phyloP scores from a whole-genome alignment of 2,113 vertebrate species.

The Hyperoodon ampullatus region DNA sequence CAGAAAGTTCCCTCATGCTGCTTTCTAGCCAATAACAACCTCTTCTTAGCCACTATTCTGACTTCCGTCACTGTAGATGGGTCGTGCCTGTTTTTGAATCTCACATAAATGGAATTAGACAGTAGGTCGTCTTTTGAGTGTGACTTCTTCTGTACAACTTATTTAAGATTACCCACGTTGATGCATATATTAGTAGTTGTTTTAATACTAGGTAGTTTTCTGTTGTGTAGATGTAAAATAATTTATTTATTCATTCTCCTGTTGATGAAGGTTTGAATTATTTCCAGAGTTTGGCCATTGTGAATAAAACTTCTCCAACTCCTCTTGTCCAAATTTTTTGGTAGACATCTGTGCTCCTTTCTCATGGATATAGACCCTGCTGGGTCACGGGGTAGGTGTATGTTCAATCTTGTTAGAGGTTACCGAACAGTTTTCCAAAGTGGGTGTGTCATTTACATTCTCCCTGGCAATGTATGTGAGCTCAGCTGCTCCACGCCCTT shows the following conservation, averaged over 20 bases:
- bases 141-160: background rate
- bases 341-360: background rate
- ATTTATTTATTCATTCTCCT: background rate
- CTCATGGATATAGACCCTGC: background rate
- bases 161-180: background rate
- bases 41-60: background rate
- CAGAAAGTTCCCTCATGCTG: background rate
- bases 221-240: background rate
- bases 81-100: background rate
- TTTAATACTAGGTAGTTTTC: background rate
- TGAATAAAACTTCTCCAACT: background rate
- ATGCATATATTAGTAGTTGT: background rate
- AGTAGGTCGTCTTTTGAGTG: background rate
- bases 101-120: background rate
- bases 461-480: background rate
- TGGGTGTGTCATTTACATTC: background rate
- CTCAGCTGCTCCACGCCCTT: background rate
- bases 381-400: background rate
- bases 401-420: background rate
- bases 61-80: background rate
- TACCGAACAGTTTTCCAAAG: background rate
- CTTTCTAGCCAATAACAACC: background rate
- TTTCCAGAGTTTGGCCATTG: background rate
- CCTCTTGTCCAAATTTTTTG: background rate
- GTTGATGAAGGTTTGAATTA: background rate